Evolutionary conservation across 1,140 invertebrate species (phyloP).

Genomic region (Adoxophyes honmai): DNA sequence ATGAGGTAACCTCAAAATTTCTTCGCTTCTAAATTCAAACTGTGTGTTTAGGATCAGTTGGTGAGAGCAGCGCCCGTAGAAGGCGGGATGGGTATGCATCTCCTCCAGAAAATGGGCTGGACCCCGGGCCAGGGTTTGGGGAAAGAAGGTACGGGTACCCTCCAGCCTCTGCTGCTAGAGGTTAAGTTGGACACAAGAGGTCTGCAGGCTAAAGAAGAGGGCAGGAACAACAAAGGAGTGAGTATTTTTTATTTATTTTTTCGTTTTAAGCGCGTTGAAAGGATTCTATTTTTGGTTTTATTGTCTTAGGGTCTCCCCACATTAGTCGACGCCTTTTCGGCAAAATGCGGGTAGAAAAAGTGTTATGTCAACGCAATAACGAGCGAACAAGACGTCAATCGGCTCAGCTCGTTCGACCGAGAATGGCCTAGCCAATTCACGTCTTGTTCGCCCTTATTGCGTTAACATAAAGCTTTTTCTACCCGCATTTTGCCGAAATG

Average conservation of each 20-base stretch:
- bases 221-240: slow-evolving; percentile 46
- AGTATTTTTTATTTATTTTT: slow-evolving; percentile 29
- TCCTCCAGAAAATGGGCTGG: slow-evolving; percentile 99
- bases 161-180: slow-evolving; percentile 92
- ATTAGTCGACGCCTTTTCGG: too few relatives aligned
- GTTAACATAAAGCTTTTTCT: too few relatives aligned
- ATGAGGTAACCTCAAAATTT: too few relatives aligned
- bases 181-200: slow-evolving; percentile 97
- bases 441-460: too few relatives aligned
- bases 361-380: too few relatives aligned
- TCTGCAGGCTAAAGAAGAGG: slow-evolving; percentile 84
- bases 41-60: slow-evolving; percentile 87
- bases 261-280: too few relatives aligned
- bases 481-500: too few relatives aligned
- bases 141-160: slow-evolving; percentile 93
- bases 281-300: slow-evolving; percentile 5
- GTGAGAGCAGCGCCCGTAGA: slow-evolving; percentile 89
- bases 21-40: slow-evolving; percentile 17
- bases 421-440: too few relatives aligned
- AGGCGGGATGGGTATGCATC: slow-evolving; percentile 96
- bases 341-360: too few relatives aligned
- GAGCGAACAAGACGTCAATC: too few relatives aligned
- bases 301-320: not conserved
- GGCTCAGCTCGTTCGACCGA: too few relatives aligned
- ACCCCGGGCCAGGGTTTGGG: slow-evolving; percentile 96